Conservation (phyloP, 2,113 vertebrate genomes). For the Pampusana beccarii region DNA sequence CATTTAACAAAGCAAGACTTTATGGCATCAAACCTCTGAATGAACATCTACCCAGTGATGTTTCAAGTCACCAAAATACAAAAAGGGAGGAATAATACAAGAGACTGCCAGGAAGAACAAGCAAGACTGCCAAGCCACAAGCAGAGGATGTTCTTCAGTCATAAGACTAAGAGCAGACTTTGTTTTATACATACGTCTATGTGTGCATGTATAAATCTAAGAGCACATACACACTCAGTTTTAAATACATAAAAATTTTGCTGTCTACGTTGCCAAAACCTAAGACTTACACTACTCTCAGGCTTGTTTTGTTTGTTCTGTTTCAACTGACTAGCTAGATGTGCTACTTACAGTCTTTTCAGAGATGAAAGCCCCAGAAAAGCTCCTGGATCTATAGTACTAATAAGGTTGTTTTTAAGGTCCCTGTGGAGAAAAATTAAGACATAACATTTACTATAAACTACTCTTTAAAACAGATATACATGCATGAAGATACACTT, state of each 20-base stretch:
- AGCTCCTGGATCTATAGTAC: constrained; percentile 90
- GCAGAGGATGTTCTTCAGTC: neutral
- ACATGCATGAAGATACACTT: neutral
- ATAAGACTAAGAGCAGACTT: neutral
- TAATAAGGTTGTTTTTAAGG: constrained; percentile 94
- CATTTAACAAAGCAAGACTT: neutral
- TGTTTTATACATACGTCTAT: neutral
- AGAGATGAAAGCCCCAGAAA: constrained; percentile 90
- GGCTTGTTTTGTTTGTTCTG: neutral
- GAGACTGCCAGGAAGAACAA: neutral
- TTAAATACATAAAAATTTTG: neutral
- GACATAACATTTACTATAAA: neutral
- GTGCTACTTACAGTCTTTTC: constrained; percentile 92
- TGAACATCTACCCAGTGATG: fast-evolving
- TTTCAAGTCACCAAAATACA: neutral
- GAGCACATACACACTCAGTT: neutral
- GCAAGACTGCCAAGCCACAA: neutral
- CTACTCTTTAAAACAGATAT: neutral
- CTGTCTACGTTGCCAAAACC: neutral
- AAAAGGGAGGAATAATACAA: neutral
- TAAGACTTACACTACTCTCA: neutral
- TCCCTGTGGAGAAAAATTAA: constrained; percentile 80
- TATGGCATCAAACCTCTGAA: neutral
- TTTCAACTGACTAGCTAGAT: neutral
- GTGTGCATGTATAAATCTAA: neutral